Percentiles rank a stretch among this genome's conserved stretches.
Conservation (phyloP, 2,888 invertebrate species). For the Gortyna flavago region DNA sequence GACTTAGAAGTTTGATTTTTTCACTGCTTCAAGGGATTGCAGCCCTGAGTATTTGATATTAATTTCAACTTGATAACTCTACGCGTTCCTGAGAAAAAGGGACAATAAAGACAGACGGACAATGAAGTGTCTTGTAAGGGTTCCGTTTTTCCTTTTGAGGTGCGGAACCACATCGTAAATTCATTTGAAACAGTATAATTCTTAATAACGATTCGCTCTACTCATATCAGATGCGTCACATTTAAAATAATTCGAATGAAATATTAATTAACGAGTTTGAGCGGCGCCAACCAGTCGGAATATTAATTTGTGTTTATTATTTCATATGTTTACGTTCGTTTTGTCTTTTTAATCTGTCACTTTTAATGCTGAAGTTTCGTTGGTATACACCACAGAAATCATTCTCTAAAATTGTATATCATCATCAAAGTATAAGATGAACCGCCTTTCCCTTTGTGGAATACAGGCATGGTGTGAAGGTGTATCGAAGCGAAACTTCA, state of each 20-base stretch:
- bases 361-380: slow-evolving; percentile 20
- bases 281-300: slow-evolving; percentile 26
- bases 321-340: slow-evolving; percentile 40
- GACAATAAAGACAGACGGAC: no score
- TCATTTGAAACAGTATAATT: background rate
- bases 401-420: background rate
- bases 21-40: no score
- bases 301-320: slow-evolving; percentile 27
- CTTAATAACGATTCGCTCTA: background rate
- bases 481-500: slow-evolving; percentile 20
- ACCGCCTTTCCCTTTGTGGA: no score
- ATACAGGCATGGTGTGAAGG: background rate
- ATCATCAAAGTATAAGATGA: background rate
- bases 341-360: slow-evolving; percentile 30
- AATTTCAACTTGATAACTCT: no score
- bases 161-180: no score
- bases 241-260: background rate
- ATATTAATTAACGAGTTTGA: background rate
- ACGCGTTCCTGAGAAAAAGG: no score
- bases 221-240: background rate
- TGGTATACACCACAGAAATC: slow-evolving; percentile 10
- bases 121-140: no score
- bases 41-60: no score
- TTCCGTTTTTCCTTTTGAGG: no score
- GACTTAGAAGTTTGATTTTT: no score